Percentiles rank a stretch among this genome's conserved stretches.
phyloP scores from a whole-genome alignment of 2,888 invertebrate genomes.

The Drosophila testacea region DNA sequence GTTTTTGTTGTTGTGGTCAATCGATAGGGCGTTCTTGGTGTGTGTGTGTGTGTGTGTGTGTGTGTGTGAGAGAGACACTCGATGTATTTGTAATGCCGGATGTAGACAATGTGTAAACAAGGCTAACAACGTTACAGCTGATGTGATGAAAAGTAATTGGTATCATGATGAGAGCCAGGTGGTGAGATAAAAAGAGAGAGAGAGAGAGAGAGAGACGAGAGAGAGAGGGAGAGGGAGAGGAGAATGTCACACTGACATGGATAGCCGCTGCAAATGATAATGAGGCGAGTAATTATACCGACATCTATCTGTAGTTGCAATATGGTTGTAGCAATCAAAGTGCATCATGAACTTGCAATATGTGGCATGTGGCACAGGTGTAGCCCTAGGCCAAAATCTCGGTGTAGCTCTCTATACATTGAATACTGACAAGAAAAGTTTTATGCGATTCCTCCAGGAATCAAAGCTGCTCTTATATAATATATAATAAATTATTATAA shows the following conservation, averaged over 20 bases:
- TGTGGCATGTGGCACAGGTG: conserved; percentile 9
- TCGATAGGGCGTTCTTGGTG: conserved; percentile 4
- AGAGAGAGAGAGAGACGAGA: too few species aligned
- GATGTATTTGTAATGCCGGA: conserved; percentile 43
- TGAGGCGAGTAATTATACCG: conserved; percentile 39
- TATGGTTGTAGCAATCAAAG: background rate
- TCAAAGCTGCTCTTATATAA: conserved; percentile 28
- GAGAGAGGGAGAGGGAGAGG: background rate
- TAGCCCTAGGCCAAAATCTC: background rate
- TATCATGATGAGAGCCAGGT: conserved; percentile 10
- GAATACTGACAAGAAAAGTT: conserved; percentile 62
- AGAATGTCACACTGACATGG: conserved; percentile 3
- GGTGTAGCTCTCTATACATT: too few species aligned
- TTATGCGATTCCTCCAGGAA: conserved; percentile 20
- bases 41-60: background rate
- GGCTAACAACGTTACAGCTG: conserved; percentile 52
- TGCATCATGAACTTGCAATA: background rate
- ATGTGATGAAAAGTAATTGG: conserved; percentile 39
- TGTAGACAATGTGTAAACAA: conserved; percentile 78
- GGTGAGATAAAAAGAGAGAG: background rate
- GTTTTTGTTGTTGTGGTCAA: conserved; percentile 37
- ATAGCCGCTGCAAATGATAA: conserved; percentile 41
- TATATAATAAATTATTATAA: conserved; percentile 3
- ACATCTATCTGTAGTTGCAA: background rate
- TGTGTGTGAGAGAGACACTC: conserved; percentile 7